phyloP scores from a whole-genome alignment of 2,113 vertebrate genomes.

The Myotis lucifugus region DNA sequence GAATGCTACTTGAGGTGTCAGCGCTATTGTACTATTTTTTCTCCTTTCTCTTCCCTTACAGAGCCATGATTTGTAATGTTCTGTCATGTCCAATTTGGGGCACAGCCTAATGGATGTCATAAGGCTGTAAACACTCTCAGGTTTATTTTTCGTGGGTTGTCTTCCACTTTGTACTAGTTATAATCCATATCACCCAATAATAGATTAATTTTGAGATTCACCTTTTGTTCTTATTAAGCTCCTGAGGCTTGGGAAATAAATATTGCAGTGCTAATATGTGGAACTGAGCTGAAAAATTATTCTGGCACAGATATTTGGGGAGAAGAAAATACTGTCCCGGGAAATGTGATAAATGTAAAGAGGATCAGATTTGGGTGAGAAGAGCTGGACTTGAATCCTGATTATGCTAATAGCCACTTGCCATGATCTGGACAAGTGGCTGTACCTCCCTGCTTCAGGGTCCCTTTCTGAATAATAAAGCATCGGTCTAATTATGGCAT shows the following conservation, averaged over 20 bases:
- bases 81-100: conserved; percentile 18
- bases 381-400: background rate
- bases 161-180: conserved; percentile 19
- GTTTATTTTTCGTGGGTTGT: conserved; percentile 37
- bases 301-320: background rate
- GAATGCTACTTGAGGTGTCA: background rate
- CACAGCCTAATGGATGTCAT: conserved; percentile 9
- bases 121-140: background rate
- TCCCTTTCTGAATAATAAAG: background rate
- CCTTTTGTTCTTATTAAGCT: conserved; percentile 54
- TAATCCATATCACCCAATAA: conserved; percentile 24
- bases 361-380: background rate
- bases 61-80: background rate
- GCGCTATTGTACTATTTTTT: background rate
- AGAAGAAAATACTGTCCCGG: background rate
- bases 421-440: background rate
- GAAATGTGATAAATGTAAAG: background rate
- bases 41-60: background rate
- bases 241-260: conserved; percentile 51
- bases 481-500: background rate
- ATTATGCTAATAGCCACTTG: background rate
- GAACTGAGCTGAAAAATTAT: conserved; percentile 53
- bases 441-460: background rate
- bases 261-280: background rate
- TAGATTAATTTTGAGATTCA: background rate